These are phyloP conservation scores for Paracanthobrama guichenoti DNA, from an alignment of 2,113 vertebrate genomes.

Conservation along the genomic window DNA sequence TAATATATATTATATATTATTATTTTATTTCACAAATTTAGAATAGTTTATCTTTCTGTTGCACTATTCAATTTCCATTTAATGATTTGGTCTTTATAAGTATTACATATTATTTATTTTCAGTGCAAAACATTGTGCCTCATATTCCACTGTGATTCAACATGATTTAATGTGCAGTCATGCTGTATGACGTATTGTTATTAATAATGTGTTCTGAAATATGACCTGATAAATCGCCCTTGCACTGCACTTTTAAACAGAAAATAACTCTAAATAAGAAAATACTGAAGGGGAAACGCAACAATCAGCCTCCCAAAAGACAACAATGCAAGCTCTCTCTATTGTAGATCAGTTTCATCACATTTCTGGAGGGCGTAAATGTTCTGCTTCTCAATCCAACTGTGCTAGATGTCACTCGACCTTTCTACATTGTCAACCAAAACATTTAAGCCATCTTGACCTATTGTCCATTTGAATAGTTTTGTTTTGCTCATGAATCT, in stretches of 20 bases:
- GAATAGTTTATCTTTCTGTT: neutral
- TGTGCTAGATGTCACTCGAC: conserved; percentile 10
- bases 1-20: too few species aligned
- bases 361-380: conserved; percentile 51
- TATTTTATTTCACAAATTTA: neutral
- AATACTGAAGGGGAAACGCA: conserved; percentile 57
- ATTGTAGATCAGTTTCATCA: conserved; percentile 65
- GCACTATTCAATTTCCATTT: neutral
- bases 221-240: conserved; percentile 58
- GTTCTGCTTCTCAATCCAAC: conserved; percentile 22
- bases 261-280: conserved; percentile 61
- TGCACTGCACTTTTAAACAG: conserved; percentile 55
- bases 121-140: neutral
- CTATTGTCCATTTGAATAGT: conserved; percentile 69
- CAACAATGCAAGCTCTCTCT: conserved; percentile 36
- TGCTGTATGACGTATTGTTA: conserved; percentile 50
- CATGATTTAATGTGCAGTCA: conserved; percentile 30
- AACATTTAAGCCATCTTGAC: conserved; percentile 64
- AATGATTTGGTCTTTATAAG: neutral
- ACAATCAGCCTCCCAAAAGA: conserved; percentile 54
- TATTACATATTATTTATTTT: conserved; percentile 16
- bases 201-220: conserved; percentile 50
- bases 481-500: conserved; percentile 66
- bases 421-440: neutral
- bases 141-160: conserved; percentile 8